Conservation (phyloP, 2,113 vertebrate genomes). For the Chroicocephalus ridibundus region DNA sequence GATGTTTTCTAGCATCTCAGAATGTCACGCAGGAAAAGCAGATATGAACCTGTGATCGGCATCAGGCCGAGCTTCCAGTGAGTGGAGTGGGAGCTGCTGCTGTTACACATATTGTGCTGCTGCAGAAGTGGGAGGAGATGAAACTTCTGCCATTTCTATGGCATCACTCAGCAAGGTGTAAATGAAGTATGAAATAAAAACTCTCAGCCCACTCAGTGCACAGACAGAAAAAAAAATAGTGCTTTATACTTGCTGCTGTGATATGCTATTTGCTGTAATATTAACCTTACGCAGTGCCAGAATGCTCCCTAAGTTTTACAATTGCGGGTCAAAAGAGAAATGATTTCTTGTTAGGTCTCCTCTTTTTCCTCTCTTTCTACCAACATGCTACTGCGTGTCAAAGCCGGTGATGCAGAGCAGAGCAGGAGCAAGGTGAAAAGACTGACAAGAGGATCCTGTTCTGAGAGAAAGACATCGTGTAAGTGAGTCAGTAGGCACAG, state of each 20-base stretch:
- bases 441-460: neutral
- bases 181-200: constrained; percentile 79
- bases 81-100: constrained; percentile 48
- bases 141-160: constrained; percentile 61
- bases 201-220: constrained; percentile 65
- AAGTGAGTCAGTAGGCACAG: neutral
- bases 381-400: constrained; percentile 9
- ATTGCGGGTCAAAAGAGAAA: constrained; percentile 39
- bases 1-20: constrained; percentile 9
- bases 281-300: constrained; percentile 48
- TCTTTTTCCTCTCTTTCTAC: constrained; percentile 20
- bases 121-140: constrained; percentile 64
- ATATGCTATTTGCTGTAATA: constrained; percentile 61
- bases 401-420: constrained; percentile 14
- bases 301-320: constrained; percentile 47
- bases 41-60: constrained; percentile 29
- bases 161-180: constrained; percentile 75
- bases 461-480: neutral
- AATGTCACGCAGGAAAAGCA: constrained; percentile 18
- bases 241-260: constrained; percentile 60
- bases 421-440: constrained; percentile 22
- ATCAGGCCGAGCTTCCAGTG: constrained; percentile 21
- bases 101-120: constrained; percentile 42
- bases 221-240: constrained; percentile 47
- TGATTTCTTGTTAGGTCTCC: constrained; percentile 16